Conservation (phyloP, 2,797 vertebrate species). For the Notoglanidium macrostoma region DNA sequence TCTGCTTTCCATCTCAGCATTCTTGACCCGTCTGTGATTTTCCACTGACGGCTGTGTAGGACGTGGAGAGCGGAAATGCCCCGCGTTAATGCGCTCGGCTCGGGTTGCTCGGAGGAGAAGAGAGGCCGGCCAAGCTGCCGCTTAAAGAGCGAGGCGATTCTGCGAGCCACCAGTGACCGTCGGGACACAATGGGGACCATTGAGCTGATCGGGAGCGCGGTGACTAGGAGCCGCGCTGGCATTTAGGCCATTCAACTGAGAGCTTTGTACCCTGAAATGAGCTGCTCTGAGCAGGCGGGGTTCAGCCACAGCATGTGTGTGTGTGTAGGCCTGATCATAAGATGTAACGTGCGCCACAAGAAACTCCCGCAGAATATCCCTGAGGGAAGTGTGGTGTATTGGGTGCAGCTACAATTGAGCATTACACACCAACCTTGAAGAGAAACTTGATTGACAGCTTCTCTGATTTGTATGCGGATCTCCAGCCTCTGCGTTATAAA, state of each 20-base stretch:
- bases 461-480: background rate
- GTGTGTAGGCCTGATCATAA: slow-evolving; percentile 1
- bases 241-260: slow-evolving; percentile 74
- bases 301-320: slow-evolving; percentile 52
- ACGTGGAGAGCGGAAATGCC: slow-evolving; percentile 66
- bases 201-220: slow-evolving; percentile 68
- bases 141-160: slow-evolving; percentile 74
- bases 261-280: slow-evolving; percentile 73
- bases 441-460: background rate
- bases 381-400: background rate
- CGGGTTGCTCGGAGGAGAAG: slow-evolving; percentile 71
- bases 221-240: slow-evolving; percentile 71
- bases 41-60: slow-evolving; percentile 51
- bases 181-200: slow-evolving; percentile 77
- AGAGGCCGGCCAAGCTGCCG: slow-evolving; percentile 69
- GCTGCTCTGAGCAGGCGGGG: slow-evolving; percentile 62
- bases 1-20: slow-evolving; percentile 32
- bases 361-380: background rate
- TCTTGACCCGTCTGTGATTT: slow-evolving; percentile 44
- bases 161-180: slow-evolving; percentile 71
- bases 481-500: background rate
- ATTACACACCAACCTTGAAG: background rate
- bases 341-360: slow-evolving; percentile 8
- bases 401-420: background rate
- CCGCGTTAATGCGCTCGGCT: slow-evolving; percentile 53